Evolutionary conservation across 2,888 invertebrate species (phyloP).

Genomic region (Perithous albicinctus): DNA sequence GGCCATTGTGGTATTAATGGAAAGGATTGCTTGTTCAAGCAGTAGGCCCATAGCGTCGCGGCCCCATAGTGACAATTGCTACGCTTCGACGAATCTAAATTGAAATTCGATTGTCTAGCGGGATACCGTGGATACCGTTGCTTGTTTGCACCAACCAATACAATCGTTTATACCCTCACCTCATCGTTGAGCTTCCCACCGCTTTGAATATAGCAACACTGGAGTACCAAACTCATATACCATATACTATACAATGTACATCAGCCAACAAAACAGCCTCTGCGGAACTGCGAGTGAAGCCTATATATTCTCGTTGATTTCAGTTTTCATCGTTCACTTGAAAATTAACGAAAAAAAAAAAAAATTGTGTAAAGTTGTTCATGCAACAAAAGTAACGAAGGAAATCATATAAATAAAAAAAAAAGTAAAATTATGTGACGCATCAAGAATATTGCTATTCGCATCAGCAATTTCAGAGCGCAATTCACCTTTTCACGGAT

Average conservation of each 20-base stretch:
- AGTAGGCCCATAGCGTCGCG: constrained; percentile 73
- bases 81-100: constrained; percentile 81
- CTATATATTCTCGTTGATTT: constrained; percentile 23
- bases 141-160: constrained; percentile 66
- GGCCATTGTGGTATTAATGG: constrained; percentile 83
- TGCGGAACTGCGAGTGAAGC: not conserved
- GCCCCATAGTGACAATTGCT: constrained; percentile 63
- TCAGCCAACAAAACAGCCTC: not conserved
- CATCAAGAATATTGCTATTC: not conserved
- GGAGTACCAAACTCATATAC: not conserved
- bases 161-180: constrained; percentile 67
- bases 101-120: constrained; percentile 83
- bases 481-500: not conserved
- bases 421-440: not conserved
- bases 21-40: constrained; percentile 83
- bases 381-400: not conserved
- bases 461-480: not conserved
- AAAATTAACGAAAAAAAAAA: not conserved
- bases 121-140: constrained; percentile 66
- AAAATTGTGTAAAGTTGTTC: not conserved
- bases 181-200: constrained; percentile 62
- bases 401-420: not conserved
- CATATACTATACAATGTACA: not conserved
- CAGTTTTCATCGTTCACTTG: not conserved
- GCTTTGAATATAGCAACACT: not conserved